A percentile compares a stretch with the other conserved stretches of the same genome.
Conservation (phyloP, 2,888 invertebrate species). For the Eristalis pertinax region DNA sequence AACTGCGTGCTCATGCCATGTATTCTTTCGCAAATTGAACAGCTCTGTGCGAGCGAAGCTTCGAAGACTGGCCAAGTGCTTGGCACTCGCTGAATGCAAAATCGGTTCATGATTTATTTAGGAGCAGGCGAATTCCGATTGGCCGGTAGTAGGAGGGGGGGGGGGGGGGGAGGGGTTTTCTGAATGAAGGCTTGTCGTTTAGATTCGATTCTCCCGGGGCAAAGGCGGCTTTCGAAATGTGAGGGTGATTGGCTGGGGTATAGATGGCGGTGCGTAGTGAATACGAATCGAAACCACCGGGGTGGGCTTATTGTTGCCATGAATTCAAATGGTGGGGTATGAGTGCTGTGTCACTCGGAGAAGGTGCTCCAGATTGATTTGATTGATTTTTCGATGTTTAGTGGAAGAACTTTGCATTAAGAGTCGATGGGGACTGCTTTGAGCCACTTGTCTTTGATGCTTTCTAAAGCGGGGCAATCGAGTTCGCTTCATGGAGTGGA, state of each 20-base stretch:
- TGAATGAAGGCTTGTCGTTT: conserved; percentile 22
- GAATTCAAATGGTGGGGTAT: background rate
- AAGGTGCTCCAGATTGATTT: background rate
- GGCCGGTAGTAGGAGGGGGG: background rate
- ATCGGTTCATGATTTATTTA: conserved; percentile 64
- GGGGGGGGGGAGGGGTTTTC: background rate
- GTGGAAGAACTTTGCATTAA: background rate
- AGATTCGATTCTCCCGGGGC: conserved; percentile 6
- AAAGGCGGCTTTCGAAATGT: conserved; percentile 11
- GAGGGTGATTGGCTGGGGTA: conserved; percentile 13
- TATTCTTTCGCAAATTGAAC: conserved; percentile 20
- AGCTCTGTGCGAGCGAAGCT: background rate
- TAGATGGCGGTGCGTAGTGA: conserved; percentile 8
- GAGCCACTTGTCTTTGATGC: background rate
- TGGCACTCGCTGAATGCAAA: conserved; percentile 56
- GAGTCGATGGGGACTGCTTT: background rate
- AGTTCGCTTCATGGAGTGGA: background rate
- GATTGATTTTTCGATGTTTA: background rate
- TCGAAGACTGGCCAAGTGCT: conserved; percentile 58
- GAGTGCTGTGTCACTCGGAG: background rate
- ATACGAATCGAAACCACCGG: conserved; percentile 7
- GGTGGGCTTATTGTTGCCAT: conserved; percentile 23
- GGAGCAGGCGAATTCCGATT: conserved; percentile 44
- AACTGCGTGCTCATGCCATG: conserved; percentile 21
- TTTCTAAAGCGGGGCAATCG: background rate